A percentile compares a stretch with the other conserved stretches of the same genome.
Evolutionary conservation across 2,888 invertebrate species (phyloP).

Genomic region (Ophonus ardosiacus): DNA sequence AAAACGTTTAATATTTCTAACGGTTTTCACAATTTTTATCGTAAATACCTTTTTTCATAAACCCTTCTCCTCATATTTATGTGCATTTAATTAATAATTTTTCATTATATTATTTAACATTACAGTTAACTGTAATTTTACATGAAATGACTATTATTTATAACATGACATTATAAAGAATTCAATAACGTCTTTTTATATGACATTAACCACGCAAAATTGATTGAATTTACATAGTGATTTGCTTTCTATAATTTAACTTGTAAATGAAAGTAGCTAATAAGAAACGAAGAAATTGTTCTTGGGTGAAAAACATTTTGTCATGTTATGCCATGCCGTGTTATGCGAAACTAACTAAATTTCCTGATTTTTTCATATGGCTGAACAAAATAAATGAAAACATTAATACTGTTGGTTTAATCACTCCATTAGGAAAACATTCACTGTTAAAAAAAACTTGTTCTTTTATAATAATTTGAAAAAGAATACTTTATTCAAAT

Average conservation of each 20-base stretch:
- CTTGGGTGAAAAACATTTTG: neutral
- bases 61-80: neutral
- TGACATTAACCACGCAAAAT: conserved; percentile 41
- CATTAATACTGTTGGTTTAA: conserved; percentile 8
- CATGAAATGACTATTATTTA: conserved; percentile 23
- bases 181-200: conserved; percentile 35
- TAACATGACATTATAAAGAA: conserved; percentile 7
- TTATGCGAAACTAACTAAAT: conserved; percentile 7
- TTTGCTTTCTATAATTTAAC: conserved; percentile 52
- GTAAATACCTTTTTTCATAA: neutral
- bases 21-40: neutral
- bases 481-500: no score
- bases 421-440: neutral
- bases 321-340: conserved; percentile 7
- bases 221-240: conserved; percentile 15
- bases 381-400: conserved; percentile 6
- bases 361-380: conserved; percentile 27
- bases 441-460: no score
- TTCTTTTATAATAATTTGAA: no score
- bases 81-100: neutral
- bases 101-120: neutral
- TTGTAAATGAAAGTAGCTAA: conserved; percentile 37
- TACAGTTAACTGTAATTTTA: conserved; percentile 25
- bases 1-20: neutral
- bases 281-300: conserved; percentile 20